Conservation (phyloP, 2,113 vertebrate genomes). For the Forbesichthys papilliferus region DNA sequence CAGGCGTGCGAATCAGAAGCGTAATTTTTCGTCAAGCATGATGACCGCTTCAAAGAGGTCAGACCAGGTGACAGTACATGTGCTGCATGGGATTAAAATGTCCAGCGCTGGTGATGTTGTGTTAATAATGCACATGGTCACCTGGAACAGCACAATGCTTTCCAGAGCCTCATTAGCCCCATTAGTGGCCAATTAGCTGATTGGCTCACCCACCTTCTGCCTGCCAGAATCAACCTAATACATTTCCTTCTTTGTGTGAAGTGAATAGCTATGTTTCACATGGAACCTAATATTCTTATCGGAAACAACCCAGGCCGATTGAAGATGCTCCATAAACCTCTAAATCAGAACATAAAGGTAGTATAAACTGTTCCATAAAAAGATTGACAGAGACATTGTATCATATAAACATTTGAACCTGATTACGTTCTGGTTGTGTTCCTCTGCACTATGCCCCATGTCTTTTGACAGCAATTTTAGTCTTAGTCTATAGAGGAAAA, state of each 20-base stretch:
- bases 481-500: no score
- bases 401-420: no score
- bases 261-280: no score
- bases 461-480: no score
- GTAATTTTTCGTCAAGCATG: not conserved
- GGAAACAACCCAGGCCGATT: no score
- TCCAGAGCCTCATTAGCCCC: conserved; percentile 48
- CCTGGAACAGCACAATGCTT: conserved; percentile 34
- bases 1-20: not conserved
- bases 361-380: no score
- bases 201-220: conserved; percentile 40
- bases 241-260: not conserved
- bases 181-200: conserved; percentile 50
- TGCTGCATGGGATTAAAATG: conserved; percentile 13
- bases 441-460: no score
- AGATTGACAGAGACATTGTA: no score
- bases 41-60: conserved; percentile 9
- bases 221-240: conserved; percentile 5
- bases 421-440: no score
- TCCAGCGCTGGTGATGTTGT: not conserved
- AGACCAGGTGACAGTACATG: conserved; percentile 17
- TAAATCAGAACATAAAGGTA: no score
- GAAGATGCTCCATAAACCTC: no score
- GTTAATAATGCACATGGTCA: conserved; percentile 41
- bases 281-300: no score